A percentile compares a stretch with the other conserved stretches of the same genome.
Conservation (phyloP, 2,888 invertebrate genomes). For the Tupiocoris notatus region DNA sequence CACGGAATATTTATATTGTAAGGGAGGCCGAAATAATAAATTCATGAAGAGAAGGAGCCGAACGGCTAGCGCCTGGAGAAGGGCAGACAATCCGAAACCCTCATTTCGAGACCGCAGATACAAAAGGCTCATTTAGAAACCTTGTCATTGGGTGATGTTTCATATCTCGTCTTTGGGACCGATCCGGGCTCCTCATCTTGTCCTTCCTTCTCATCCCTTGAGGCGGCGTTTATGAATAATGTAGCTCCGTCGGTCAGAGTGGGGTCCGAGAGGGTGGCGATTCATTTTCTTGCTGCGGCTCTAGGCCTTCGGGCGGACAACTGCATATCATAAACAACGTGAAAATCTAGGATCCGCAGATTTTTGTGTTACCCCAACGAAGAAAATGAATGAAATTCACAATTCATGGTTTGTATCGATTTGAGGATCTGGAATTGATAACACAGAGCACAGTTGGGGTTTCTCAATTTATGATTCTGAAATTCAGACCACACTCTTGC, state of each 20-base stretch:
- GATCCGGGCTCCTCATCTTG: constrained; percentile 19
- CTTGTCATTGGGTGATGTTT: constrained; percentile 38
- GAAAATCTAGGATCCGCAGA: background rate
- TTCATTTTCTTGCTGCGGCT: constrained; percentile 39
- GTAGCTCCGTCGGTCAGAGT: constrained; percentile 34
- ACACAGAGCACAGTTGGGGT: no score
- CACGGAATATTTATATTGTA: background rate
- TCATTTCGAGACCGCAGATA: constrained; percentile 33
- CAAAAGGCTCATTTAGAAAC: constrained; percentile 34
- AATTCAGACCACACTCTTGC: no score
- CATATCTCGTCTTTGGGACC: constrained; percentile 11
- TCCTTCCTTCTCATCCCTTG: constrained; percentile 26
- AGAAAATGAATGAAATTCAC: no score
- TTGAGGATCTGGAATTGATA: no score
- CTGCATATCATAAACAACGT: constrained; percentile 32
- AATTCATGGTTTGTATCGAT: no score
- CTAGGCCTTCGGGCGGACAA: constrained; percentile 33
- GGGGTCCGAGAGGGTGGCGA: constrained; percentile 32
- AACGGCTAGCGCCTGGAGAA: background rate
- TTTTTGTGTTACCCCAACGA: no score
- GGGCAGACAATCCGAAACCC: constrained; percentile 3
- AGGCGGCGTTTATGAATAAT: constrained; percentile 43
- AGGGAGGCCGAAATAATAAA: constrained; percentile 24
- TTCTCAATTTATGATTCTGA: no score
- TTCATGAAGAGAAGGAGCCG: constrained; percentile 23